Conservation (phyloP, 1,140 invertebrate species). For the Panagrolaimus sp. region DNA sequence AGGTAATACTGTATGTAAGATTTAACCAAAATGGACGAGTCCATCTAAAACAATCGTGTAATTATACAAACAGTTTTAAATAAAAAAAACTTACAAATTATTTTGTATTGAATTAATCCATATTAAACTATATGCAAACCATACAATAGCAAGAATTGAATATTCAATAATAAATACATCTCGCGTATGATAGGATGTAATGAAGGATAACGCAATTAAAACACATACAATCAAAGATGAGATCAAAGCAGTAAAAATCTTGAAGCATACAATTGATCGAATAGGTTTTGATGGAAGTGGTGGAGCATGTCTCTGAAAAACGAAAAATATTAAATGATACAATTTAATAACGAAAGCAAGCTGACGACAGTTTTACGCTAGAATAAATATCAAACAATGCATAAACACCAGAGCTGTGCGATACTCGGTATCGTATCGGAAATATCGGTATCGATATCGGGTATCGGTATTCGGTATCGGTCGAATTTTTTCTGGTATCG, state of each 20-base stretch:
- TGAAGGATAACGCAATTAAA: constrained; percentile 4
- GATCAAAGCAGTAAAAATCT: neutral
- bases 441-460: too few relatives aligned
- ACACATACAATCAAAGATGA: constrained; percentile 12
- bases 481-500: too few relatives aligned
- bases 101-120: constrained; percentile 26
- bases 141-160: constrained; percentile 18
- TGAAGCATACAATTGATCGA: constrained; percentile 14
- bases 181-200: neutral
- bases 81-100: constrained; percentile 32
- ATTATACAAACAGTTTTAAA: constrained; percentile 7
- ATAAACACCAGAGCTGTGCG: too few relatives aligned
- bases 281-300: constrained; percentile 16
- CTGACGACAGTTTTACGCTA: too few relatives aligned
- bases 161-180: constrained; percentile 28
- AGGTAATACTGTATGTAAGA: constrained; percentile 22
- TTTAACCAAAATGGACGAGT: constrained; percentile 20
- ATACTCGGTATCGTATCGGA: too few relatives aligned
- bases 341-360: too few relatives aligned
- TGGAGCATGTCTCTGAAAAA: neutral
- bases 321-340: too few relatives aligned
- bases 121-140: constrained; percentile 27
- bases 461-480: too few relatives aligned
- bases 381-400: too few relatives aligned
- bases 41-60: constrained; percentile 24